Conservation (phyloP, 1,140 invertebrate genomes). For the Chymomyza costata region DNA sequence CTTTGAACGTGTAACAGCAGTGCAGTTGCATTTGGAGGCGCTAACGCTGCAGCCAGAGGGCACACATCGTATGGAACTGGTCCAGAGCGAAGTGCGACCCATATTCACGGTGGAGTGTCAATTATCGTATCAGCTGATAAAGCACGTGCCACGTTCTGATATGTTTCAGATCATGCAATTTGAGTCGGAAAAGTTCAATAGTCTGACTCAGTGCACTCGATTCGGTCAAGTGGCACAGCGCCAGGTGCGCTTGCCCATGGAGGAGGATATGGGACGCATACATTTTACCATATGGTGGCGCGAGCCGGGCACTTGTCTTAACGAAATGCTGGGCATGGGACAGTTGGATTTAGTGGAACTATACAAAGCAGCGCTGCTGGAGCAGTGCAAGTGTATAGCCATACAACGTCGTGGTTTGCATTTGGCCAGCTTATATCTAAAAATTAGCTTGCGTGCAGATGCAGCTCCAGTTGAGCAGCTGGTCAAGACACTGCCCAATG, state of each 20-base stretch:
- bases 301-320: constrained; percentile 67
- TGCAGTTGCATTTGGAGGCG: constrained; percentile 64
- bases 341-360: constrained; percentile 51
- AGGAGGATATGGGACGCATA: constrained; percentile 38
- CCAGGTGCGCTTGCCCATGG: constrained; percentile 32
- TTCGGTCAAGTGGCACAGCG: constrained; percentile 63
- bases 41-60: constrained; percentile 63
- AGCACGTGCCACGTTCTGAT: constrained; percentile 40
- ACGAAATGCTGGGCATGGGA: constrained; percentile 69
- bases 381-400: constrained; percentile 65
- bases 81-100: constrained; percentile 62
- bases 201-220: constrained; percentile 67
- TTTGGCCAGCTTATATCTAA: constrained; percentile 62
- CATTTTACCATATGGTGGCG: constrained; percentile 70
- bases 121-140: constrained; percentile 55
- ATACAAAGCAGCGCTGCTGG: constrained; percentile 55
- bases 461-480: constrained; percentile 4
- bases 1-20: constrained; percentile 47
- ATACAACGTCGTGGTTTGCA: constrained; percentile 55
- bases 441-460: constrained; percentile 48
- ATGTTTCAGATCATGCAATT: constrained; percentile 73
- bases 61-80: constrained; percentile 62
- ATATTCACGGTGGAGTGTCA: constrained; percentile 71
- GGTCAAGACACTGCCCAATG: constrained; percentile 13
- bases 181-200: constrained; percentile 70